Evolutionary conservation across 2,797 vertebrate species (phyloP).

Genomic region (Diceros bicornis): DNA sequence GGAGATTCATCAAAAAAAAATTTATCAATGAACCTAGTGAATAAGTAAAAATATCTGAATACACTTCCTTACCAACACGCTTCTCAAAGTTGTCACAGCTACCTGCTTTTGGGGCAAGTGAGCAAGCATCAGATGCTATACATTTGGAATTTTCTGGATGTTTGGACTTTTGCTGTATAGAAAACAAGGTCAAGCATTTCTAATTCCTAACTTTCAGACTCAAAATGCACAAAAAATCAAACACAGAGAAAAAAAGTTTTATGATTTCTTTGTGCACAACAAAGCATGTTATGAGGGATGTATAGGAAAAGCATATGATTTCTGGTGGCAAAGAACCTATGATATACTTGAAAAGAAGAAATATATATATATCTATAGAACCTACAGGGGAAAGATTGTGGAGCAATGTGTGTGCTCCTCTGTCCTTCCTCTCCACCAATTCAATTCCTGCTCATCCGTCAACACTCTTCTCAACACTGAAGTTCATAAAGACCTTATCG

Average conservation of each 20-base stretch:
- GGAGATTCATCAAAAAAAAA: background rate
- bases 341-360: background rate
- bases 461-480: background rate
- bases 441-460: background rate
- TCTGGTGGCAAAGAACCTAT: background rate
- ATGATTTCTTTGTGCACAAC: background rate
- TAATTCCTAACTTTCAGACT: background rate
- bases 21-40: background rate
- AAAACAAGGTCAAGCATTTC: background rate
- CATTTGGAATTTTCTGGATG: background rate
- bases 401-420: fast-evolving
- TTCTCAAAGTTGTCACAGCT: background rate
- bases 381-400: background rate
- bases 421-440: background rate
- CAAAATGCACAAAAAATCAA: background rate
- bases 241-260: background rate
- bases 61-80: background rate
- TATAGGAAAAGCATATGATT: background rate
- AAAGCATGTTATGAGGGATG: background rate
- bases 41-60: background rate
- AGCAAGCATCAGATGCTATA: background rate
- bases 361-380: background rate
- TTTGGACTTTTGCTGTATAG: background rate
- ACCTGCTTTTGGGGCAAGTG: background rate
- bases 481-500: background rate